These are phyloP conservation scores for Callyntrura guangdongensis DNA, from an alignment of 2,888 invertebrate genomes.

Conservation along the genomic window DNA sequence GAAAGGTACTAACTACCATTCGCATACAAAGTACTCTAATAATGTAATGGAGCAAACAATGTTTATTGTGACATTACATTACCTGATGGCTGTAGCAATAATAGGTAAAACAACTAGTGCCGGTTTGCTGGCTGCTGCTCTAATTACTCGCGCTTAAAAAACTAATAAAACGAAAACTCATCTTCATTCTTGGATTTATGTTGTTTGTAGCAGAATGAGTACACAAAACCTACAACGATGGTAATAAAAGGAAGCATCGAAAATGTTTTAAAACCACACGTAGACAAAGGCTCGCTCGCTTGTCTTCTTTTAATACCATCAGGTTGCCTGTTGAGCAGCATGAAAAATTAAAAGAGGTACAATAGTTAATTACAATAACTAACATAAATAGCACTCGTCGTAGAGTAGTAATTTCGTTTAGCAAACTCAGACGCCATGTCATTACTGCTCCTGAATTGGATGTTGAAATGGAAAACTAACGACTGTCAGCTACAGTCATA, in stretches of 20 bases:
- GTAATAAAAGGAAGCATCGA: conserved; percentile 48
- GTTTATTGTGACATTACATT: conserved; percentile 65
- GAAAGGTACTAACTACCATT: conserved; percentile 70
- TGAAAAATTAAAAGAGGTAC: conserved; percentile 21
- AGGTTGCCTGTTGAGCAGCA: conserved; percentile 7
- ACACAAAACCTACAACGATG: background rate
- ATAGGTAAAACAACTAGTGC: conserved; percentile 23
- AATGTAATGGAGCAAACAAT: conserved; percentile 63
- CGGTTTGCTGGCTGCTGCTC: conserved; percentile 64
- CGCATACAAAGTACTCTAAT: conserved; percentile 43
- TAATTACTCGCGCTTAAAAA: conserved; percentile 71
- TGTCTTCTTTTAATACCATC: background rate
- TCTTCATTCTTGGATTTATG: conserved; percentile 47
- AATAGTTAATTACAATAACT: conserved; percentile 41
- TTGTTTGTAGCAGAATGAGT: conserved; percentile 21
- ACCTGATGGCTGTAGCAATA: conserved; percentile 44
- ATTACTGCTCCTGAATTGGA: background rate
- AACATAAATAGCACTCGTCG: conserved; percentile 23
- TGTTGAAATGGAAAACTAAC: conserved; percentile 49
- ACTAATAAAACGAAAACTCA: conserved; percentile 70
- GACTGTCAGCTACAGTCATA: background rate
- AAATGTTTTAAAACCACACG: background rate
- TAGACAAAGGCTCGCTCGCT: background rate
- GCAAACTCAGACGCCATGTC: background rate
- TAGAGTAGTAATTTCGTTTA: background rate